Evolutionary conservation across 1,140 invertebrate species (phyloP), one percentile per base, ranked within the genome.

Genomic region (Neodiprion pinetum): DNA sequence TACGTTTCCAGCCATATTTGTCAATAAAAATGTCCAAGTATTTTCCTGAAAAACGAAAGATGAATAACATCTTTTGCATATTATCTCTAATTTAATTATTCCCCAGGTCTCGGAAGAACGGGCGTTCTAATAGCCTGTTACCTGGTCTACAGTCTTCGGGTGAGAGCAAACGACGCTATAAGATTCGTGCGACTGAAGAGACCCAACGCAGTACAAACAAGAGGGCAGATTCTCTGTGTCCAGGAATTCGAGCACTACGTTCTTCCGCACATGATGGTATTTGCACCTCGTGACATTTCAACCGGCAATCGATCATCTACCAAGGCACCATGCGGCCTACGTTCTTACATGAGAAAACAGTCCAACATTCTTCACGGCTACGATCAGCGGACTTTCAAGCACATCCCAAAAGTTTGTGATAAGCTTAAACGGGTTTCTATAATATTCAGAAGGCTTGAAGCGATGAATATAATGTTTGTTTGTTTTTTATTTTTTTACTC

Each of bases 101-200:
- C 28, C 88, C 71, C 84, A 94, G 94, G 94, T 79, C 86, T 95
- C 68, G 96, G 96, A 2, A 89, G 96, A 79, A 97, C 96, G 7
- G 96, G 96, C 2, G 94, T 97, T 7, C 87, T 97, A 14, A 96
- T 97, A 77, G 94, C 95, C 1, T 96, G 94, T 86, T 97, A 95
- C 87, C 89, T 97, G 11, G 93, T 97, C 12, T 96, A 94, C 86
- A 92, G 92, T 48, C 90, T 95, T 77, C 88, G 95, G 77, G 92
- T 96, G 28, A 88, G 91, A 53, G 93, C 95, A 1, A 93, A 94
- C 81, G 94, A 96, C 76, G 95, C 95, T 1, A 95, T 97, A 74
- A 90, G 94, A 70, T 93, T 95, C 81, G 94, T 97, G n/a, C 88
- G 96, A 72, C 90, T 92, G 78, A 95, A 94, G 86, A 88, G 95